Percentiles rank a stretch among this genome's conserved stretches.
These are phyloP conservation scores for Buceros bicornis DNA, from an alignment of 2,797 vertebrate species.

Conservation along the genomic window DNA sequence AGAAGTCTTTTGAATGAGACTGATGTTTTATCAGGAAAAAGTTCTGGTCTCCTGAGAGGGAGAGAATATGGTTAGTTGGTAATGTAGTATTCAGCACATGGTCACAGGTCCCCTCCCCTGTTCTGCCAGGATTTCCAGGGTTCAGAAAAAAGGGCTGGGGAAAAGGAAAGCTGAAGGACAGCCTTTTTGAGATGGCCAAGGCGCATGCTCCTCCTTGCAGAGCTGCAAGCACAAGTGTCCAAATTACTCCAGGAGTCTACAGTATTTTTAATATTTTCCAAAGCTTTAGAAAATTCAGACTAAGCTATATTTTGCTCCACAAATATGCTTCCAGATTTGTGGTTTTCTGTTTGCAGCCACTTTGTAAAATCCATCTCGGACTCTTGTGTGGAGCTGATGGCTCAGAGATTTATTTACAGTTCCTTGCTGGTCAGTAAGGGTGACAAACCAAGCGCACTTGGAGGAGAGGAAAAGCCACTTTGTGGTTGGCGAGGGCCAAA, in stretches of 20 bases:
- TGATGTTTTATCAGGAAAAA: background rate
- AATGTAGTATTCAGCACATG: background rate
- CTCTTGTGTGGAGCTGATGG: background rate
- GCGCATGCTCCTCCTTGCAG: accelerated
- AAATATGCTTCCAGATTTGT: background rate
- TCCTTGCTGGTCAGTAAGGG: background rate
- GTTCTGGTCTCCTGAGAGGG: background rate
- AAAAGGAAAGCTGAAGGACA: background rate
- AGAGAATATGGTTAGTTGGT: background rate
- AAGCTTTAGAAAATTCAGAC: background rate
- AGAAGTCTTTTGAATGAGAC: background rate
- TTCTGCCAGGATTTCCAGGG: background rate
- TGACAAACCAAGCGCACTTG: background rate
- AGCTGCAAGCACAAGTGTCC: background rate
- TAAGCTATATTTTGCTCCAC: background rate
- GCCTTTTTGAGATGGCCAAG: background rate
- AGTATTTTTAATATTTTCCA: background rate
- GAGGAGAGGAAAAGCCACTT: background rate
- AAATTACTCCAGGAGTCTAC: background rate
- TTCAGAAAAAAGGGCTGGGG: background rate
- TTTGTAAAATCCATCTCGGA: background rate
- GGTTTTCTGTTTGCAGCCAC: background rate
- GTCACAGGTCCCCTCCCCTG: background rate
- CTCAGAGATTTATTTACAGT: background rate
- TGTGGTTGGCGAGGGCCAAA: background rate